Base-by-base conservation (phyloP, 2,888 invertebrate species). In the Melanostoma scalare region DNA sequence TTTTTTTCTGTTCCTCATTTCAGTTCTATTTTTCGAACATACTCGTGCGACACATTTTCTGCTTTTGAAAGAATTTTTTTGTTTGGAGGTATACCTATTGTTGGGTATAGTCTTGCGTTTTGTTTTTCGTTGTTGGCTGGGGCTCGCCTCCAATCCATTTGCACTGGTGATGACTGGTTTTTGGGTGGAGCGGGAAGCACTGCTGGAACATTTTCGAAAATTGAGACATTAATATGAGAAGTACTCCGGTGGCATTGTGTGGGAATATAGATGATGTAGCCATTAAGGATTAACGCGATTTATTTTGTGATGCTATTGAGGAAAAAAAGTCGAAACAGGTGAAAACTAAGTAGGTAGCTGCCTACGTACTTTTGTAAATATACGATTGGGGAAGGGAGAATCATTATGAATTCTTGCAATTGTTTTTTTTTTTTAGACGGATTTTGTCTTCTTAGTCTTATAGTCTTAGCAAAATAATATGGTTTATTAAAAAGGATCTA, bases 1-100 rank as follows among this genome's bases (percentile, higher is more conserved):
- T 85, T 60, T 56, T 38, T 88, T 87, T 87, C 87, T 89, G 88
- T 88, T 89, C 88, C 86, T 87, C 87, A 88, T 89, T 88, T 88
- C 87, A 8, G 87, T 88, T 60, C 44, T 58, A 40, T 55, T 87
- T 88, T 87, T 73, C 38, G 55, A 86, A 86, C 53, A 53, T 87
- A 86, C 60, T 84, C 71, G 82, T 89, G 87, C 88, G 89, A 90
- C 89, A 89, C 87, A 89, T 89, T 90, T 40, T 89, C 87, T 88
- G 88, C 88, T 89, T 88, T 89, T 88, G 78, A 88, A 89, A 88
- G 87, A 87, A 55, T 65, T 71, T 65, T 68, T 63, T 87, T 88
- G 86, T 33, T 3, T 42, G 86, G 85, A 87, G 88, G 86, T 87
- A 33, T 55, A 52, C 3, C 61, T 56, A 20, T 20, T 20, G 20